These are phyloP conservation scores for Synergus gifuensis DNA, from an alignment of 2,888 invertebrate species.

Conservation along the genomic window DNA sequence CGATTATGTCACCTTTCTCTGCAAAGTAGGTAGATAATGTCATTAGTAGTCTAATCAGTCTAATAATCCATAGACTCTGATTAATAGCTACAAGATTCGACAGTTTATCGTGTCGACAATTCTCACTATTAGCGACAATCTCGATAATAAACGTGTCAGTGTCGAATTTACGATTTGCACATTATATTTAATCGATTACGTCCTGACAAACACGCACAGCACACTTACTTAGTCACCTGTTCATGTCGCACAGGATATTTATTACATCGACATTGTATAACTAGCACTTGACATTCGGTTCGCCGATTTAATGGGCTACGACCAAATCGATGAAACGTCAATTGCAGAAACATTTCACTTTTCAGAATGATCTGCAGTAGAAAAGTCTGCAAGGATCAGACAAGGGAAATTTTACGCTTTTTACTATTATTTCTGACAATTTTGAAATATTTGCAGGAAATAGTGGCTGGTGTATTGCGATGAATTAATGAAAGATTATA, in stretches of 20 bases:
- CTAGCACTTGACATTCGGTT: constrained; percentile 15
- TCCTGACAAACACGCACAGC: constrained; percentile 50
- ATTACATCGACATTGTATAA: constrained; percentile 18
- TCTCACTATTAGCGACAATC: constrained; percentile 40
- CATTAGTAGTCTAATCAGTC: constrained; percentile 5
- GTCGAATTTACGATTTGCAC: constrained; percentile 44
- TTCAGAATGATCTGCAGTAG: neutral
- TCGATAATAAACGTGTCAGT: constrained; percentile 1
- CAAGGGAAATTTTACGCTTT: neutral
- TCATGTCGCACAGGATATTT: constrained; percentile 39
- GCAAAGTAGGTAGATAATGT: neutral
- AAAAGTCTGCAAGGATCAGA: neutral
- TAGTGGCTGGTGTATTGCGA: too few species aligned
- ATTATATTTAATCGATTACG: constrained; percentile 53
- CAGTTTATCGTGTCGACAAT: constrained; percentile 8
- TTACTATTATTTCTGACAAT: too few species aligned
- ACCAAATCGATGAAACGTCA: constrained; percentile 15
- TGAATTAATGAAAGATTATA: neutral
- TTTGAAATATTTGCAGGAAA: too few species aligned
- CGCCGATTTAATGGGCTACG: neutral
- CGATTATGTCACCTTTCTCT: neutral
- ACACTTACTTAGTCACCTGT: constrained; percentile 44
- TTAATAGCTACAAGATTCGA: constrained; percentile 13
- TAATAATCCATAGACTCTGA: constrained; percentile 22
- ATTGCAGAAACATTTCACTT: constrained; percentile 41